Percentiles rank a stretch among this genome's conserved stretches.
Evolutionary conservation across 2,113 vertebrate species (phyloP).

Genomic region (Oriolus oriolus): DNA sequence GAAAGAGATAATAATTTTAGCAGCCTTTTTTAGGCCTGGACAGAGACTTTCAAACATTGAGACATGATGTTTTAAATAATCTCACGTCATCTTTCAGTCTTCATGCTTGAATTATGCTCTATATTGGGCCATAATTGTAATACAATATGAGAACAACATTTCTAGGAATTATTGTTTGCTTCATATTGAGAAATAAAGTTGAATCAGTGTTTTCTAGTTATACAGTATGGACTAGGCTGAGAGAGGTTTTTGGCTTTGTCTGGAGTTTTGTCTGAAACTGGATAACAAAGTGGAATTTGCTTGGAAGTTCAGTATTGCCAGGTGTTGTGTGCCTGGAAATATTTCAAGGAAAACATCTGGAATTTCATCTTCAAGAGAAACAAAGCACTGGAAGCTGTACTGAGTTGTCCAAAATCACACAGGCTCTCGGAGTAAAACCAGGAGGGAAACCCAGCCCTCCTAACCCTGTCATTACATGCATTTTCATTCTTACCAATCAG

Average conservation of each 20-base stretch:
- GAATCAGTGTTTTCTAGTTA: not conserved
- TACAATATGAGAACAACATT: not conserved
- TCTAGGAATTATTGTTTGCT: not conserved
- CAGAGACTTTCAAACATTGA: not conserved
- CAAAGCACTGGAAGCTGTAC: not conserved
- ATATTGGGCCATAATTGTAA: not conserved
- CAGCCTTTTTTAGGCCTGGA: not conserved
- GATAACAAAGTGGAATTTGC: not conserved
- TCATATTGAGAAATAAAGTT: not conserved
- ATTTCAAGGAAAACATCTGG: conserved; percentile 5
- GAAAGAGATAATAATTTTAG: not conserved
- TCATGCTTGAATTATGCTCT: not conserved
- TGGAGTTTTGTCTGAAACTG: not conserved
- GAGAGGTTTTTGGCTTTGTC: not conserved
- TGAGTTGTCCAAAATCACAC: not conserved
- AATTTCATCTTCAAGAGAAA: not conserved
- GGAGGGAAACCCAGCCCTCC: not conserved
- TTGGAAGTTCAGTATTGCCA: not conserved
- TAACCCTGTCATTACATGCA: not conserved
- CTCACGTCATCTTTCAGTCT: not conserved
- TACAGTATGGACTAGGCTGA: not conserved
- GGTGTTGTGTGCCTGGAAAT: not conserved
- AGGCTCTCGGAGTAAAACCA: not conserved
- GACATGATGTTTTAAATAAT: not conserved
- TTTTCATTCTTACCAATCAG: not conserved